Conservation (phyloP, 2,797 vertebrate genomes). For the Petrocephalus schoutedeni region DNA sequence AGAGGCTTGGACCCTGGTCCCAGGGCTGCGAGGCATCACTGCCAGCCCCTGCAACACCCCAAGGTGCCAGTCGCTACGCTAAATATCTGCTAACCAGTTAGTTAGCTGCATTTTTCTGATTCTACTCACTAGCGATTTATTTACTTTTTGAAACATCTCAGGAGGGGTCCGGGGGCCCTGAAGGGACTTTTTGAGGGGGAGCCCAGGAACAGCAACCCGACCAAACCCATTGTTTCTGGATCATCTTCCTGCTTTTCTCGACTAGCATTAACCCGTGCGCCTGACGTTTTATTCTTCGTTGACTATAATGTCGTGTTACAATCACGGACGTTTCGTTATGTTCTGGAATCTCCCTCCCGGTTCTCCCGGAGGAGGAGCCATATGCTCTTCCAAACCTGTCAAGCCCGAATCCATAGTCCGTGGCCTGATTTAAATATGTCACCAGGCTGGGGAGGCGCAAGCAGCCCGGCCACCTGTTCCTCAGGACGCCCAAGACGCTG, state of each 20-base stretch:
- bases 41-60: neutral
- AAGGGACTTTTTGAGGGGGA: neutral
- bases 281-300: neutral
- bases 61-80: neutral
- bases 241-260: neutral
- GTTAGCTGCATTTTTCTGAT: neutral
- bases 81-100: neutral
- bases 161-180: neutral
- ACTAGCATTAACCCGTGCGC: neutral
- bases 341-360: neutral
- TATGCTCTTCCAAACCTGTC: neutral
- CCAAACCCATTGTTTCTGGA: neutral
- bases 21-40: neutral
- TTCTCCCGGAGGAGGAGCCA: neutral
- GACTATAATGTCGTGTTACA: neutral
- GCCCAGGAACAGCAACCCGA: no score
- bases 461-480: neutral
- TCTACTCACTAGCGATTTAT: neutral
- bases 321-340: neutral
- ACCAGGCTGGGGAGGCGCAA: neutral
- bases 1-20: neutral
- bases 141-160: neutral
- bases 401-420: neutral
- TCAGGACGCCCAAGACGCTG: constrained; percentile 34
- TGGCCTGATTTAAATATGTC: neutral